A percentile compares a stretch with the other conserved stretches of the same genome.
phyloP scores from a whole-genome alignment of 2,888 invertebrate species.

The Junonia oenone region DNA sequence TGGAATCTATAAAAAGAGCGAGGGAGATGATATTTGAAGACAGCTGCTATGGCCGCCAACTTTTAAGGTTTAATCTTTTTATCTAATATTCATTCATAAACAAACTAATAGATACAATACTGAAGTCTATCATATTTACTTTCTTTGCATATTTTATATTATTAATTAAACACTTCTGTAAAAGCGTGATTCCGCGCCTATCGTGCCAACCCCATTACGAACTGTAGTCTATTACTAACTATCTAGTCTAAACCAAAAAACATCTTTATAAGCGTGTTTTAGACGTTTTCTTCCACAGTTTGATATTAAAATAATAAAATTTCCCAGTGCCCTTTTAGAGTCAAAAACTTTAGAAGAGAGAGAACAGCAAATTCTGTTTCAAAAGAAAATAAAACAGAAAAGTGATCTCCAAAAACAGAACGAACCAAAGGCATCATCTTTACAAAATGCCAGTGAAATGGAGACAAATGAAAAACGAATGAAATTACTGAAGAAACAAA shows the following conservation, averaged over 20 bases:
- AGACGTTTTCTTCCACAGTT: too few species aligned
- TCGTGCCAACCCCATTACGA: too few species aligned
- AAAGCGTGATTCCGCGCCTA: too few species aligned
- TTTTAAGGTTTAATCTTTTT: conserved; percentile 49
- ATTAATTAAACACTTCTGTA: too few species aligned
- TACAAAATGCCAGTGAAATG: conserved; percentile 31
- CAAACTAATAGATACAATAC: too few species aligned
- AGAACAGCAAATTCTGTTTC: conserved; percentile 46
- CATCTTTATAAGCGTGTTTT: too few species aligned
- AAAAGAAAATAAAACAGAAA: conserved; percentile 38
- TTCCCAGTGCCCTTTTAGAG: conserved; percentile 47
- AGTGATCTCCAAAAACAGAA: conserved; percentile 29
- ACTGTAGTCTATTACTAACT: too few species aligned
- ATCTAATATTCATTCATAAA: too few species aligned
- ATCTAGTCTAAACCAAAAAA: too few species aligned
- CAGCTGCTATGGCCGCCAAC: conserved; percentile 47
- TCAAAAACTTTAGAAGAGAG: conserved; percentile 51
- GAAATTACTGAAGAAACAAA: conserved; percentile 27
- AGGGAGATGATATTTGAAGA: conserved; percentile 47
- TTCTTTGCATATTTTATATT: too few species aligned
- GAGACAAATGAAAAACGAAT: conserved; percentile 31
- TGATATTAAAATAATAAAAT: too few species aligned
- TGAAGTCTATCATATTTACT: too few species aligned
- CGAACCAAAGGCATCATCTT: conserved; percentile 21
- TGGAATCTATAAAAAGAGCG: conserved; percentile 40